Evolutionary conservation across 2,888 invertebrate species (phyloP), one percentile per base, ranked within the genome.

Genomic region (Urechis unicinctus): DNA sequence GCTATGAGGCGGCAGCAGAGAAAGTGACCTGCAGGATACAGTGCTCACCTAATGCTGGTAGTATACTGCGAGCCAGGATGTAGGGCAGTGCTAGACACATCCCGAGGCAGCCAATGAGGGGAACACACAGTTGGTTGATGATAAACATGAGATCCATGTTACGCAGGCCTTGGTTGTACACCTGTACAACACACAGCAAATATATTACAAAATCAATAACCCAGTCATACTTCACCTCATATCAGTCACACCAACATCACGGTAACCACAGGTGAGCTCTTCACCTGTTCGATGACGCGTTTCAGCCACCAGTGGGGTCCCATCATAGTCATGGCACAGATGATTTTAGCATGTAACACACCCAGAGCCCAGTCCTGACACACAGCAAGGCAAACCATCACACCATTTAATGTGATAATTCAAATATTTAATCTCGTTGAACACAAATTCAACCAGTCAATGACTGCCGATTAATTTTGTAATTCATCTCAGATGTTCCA

Each of bases 301-400:
- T 93, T 87, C 69, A 98, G 81, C 89, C 95, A 94, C 80, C 96
- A 96, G 5, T 96, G 95, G 1, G 83, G 83, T 0, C 95, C 95
- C 94, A 97, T 96, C 86, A 97, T 88, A 0, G 92, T 92, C 26
- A 95, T 82, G 0, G 95, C 97, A 71, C 94, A 92, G 21, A 94
- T 89, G 55, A 97, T 96, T 82, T 98, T 98, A 1, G 95, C 94
- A 77, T 97, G 96, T 0, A 98, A 82, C 13, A 98, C 93, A 26
- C 97, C 96, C 28, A 98, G 81, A 0, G 96, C 96, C 97, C 97
- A 98, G 80, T 97, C 95, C 80, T 96, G 69, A 22, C 24, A 21
- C 13, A 9, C 6, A 45, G 45, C 36, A 17, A 17, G 9, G n/a
- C 13, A 21, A 45, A 6, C 21, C 46, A 45, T 6, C 24, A 45